These are phyloP conservation scores for Poecilia wingei DNA, from an alignment of 2,797 vertebrate species.

Conservation along the genomic window DNA sequence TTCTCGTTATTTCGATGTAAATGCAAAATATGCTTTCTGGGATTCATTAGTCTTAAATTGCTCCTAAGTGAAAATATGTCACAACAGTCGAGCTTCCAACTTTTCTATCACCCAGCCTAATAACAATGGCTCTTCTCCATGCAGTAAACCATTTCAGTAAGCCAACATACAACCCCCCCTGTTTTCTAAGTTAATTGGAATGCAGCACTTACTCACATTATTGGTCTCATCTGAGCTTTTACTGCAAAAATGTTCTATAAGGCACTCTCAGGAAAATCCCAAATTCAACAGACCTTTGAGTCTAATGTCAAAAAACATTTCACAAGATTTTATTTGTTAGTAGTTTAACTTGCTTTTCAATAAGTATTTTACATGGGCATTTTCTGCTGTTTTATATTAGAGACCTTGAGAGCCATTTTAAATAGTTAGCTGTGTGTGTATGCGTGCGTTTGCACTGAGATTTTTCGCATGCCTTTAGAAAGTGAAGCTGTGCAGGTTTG, in stretches of 20 bases:
- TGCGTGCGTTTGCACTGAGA: neutral
- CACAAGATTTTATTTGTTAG: neutral
- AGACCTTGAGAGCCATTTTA: neutral
- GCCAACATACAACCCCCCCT: slow-evolving; percentile 12
- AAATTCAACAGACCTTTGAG: neutral
- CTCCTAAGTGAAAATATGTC: neutral
- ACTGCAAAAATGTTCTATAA: slow-evolving; percentile 5
- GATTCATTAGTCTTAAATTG: neutral
- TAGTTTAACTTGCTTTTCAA: neutral
- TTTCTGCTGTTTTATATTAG: neutral
- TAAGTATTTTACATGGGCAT: neutral
- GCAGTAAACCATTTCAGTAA: slow-evolving; percentile 18
- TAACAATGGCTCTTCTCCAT: slow-evolving; percentile 18
- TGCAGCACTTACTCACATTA: slow-evolving; percentile 26
- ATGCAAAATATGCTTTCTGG: neutral
- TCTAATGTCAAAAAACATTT: neutral
- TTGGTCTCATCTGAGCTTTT: slow-evolving; percentile 27
- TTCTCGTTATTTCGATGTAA: neutral
- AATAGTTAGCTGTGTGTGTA: neutral
- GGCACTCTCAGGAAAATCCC: slow-evolving; percentile 7
- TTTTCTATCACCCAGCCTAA: slow-evolving; percentile 17
- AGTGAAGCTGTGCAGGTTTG: slow-evolving; percentile 12
- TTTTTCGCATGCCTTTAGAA: slow-evolving; percentile 1
- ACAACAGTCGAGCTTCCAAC: slow-evolving; percentile 14
- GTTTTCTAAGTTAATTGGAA: slow-evolving; percentile 27